Base-by-base conservation (phyloP, 2,888 invertebrate genomes). In the Diloba caeruleocephala region DNA sequence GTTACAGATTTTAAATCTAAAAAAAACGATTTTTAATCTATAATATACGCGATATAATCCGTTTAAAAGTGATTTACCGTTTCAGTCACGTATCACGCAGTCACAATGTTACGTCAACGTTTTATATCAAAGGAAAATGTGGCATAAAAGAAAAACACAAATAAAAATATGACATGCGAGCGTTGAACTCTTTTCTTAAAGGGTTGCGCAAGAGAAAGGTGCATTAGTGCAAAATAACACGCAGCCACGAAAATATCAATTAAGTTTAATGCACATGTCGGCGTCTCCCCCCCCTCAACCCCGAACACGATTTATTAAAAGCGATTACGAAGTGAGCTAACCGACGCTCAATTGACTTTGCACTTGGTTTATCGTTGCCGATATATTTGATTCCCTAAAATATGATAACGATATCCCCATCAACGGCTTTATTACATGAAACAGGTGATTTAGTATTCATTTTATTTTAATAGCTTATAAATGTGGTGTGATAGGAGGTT, bases 161-260 rank as follows among this genome's bases (percentile, higher is more conserved):
- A 26, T 10, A 26, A 5, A 39, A 50, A 21, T 34, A 53, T 37
- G 44, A 12, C 34, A 58, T 1, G 42, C 33, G 65, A 60, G 49
- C 72, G 64, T 76, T 70, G 72, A 70, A 65, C 59, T 73, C 69
- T 77, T 70, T 68, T 65, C 44, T 48, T 46, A 63, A 41, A 53
- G 53, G 64, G 77, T 79, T 74, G 75, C 79, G 75, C 77, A 49
- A 59, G 75, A 76, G 76, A 87, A 89, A 89, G 87, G 88, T 88
- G 87, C 86, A 88, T 86, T 88, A 87, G 85, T 78, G 85, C 85
- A 78, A 87, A 90, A 86, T 88, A 88, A 89, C 81, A 85, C 74
- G 83, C 89, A 86, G 78, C 85, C 85, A 84, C 88, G 80, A 89
- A 90, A 90, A 88, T 89, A 89, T 90, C 90, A 90, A 90, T 92